Conservation (phyloP, 2,797 vertebrate species). For the Rhinophrynus dorsalis region DNA sequence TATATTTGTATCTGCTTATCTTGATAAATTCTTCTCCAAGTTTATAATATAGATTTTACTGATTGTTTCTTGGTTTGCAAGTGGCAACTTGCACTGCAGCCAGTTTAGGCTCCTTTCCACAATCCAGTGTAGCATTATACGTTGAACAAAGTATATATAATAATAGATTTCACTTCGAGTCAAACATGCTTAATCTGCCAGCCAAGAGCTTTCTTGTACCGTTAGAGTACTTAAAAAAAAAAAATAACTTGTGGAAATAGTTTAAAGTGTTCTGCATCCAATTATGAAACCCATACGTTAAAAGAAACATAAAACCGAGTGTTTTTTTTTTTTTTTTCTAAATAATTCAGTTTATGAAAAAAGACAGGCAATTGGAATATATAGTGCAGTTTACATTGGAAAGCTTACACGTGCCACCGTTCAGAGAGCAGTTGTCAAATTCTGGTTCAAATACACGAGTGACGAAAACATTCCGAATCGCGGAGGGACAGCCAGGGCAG, state of each 20-base stretch:
- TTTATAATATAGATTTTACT: too few species aligned
- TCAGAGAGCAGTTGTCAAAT: slow-evolving; percentile 42
- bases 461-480: slow-evolving; percentile 40
- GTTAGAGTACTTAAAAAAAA: slow-evolving; percentile 54
- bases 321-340: slow-evolving; percentile 37
- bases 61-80: slow-evolving; percentile 48
- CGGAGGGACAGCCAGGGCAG: slow-evolving; percentile 23
- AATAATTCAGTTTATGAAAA: slow-evolving; percentile 56
- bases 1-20: too few species aligned
- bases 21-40: too few species aligned
- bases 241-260: slow-evolving; percentile 47
- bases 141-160: slow-evolving; percentile 52
- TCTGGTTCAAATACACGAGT: slow-evolving; percentile 37
- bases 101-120: not conserved
- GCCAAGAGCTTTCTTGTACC: slow-evolving; percentile 20
- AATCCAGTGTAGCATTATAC: not conserved
- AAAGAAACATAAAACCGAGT: slow-evolving; percentile 56
- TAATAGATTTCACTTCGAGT: slow-evolving; percentile 55
- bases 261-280: slow-evolving; percentile 57
- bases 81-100: slow-evolving; percentile 41
- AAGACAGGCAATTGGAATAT: slow-evolving; percentile 39
- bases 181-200: slow-evolving; percentile 58
- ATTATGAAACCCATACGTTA: slow-evolving; percentile 53
- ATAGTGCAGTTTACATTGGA: slow-evolving; percentile 44
- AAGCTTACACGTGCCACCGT: slow-evolving; percentile 37